These are phyloP conservation scores for Antechinus flavipes DNA, from an alignment of 2,113 vertebrate species.

Conservation along the genomic window DNA sequence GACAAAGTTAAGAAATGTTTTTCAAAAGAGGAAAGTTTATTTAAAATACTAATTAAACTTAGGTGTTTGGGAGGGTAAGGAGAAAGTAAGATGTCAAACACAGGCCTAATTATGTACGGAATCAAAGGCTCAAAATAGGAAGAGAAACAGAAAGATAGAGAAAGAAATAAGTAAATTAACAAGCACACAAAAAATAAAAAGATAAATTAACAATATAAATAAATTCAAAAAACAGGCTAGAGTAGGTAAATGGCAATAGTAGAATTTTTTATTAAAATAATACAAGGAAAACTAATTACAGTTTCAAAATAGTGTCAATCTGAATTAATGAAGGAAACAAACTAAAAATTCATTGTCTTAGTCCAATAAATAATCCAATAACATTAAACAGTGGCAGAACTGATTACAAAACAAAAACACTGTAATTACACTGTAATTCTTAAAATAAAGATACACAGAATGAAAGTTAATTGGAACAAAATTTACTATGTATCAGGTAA, in stretches of 20 bases:
- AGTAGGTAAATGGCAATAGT: background rate
- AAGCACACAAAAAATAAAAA: background rate
- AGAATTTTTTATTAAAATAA: background rate
- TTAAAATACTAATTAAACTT: background rate
- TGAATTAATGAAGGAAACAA: background rate
- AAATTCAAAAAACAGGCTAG: background rate
- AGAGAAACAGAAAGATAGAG: background rate
- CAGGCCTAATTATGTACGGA: background rate
- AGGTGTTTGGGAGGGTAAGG: background rate
- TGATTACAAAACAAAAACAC: background rate
- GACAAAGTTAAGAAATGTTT: background rate
- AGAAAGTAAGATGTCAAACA: background rate
- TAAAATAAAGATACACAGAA: background rate
- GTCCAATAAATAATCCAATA: background rate
- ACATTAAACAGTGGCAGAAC: background rate
- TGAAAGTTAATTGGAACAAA: background rate
- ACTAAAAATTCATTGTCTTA: background rate
- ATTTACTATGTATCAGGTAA: background rate
- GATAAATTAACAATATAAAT: background rate
- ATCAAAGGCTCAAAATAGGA: background rate
- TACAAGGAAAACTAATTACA: background rate
- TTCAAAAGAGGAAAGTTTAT: background rate
- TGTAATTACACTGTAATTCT: background rate
- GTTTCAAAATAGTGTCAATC: background rate
- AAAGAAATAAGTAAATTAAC: background rate